Base-by-base conservation (phyloP, 2,797 vertebrate species). In the Squalus acanthias region DNA sequence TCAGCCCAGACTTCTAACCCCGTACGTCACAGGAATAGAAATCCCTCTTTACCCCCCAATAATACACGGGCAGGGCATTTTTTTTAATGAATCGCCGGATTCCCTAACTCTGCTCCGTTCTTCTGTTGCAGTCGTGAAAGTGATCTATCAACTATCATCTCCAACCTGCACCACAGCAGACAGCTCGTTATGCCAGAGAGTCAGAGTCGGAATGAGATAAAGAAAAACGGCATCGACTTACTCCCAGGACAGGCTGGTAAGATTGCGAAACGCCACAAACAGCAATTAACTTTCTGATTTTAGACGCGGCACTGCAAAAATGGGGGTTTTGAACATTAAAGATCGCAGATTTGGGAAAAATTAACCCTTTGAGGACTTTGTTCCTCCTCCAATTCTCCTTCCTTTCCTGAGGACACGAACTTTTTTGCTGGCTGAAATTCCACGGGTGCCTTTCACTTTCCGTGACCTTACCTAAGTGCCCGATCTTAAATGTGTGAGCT, bases 171-270 rank as follows among this genome's bases (percentile, higher is more conserved):
- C 97, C 99, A 99, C 98, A 99, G 98, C 97, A 98, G 98, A 97
- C 99, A 99, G 97, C 99, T 99, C 98, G 98, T 98, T 97, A 99
- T 99, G 99, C 99, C 99, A 67, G 99, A 99, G 98, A 98, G 97
- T 97, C 99, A 99, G 98, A 98, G 98, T 97, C 98, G 98, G 97
- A 98, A 99, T 72, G 99, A 99, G 96, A 98, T 98, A 98, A 98
- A 98, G 98, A 98, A 98, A 96, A 98, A 96, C 97, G 96, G 96
- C 26, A 96, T 98, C 29, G 98, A 98, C 24, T 97, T 98, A 93
- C 98, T 98, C 97, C 97, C 99, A 96, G 98, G 98, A 98, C 98
- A 98, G 96, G 97, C 99, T 98, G 99, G 99, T 99, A 98, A 98
- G 98, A 15, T 70, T 72, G n/a, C 46, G 12, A 95, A 95, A 46